Percentiles rank a stretch among this genome's conserved stretches.
Conservation (phyloP, 2,113 vertebrate genomes). For the Maccullochella peelii region DNA sequence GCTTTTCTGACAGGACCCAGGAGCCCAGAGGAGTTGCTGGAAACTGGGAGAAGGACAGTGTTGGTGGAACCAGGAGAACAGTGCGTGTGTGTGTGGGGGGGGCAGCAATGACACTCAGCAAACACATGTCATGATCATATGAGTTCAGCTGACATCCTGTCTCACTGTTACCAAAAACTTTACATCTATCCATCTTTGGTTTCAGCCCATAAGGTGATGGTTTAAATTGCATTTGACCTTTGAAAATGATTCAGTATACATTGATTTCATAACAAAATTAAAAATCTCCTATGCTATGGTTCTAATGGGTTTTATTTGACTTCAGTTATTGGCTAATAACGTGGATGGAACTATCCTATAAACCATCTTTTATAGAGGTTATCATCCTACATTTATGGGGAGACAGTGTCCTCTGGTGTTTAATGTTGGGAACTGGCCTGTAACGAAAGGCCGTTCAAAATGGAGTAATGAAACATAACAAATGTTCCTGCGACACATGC, state of each 20-base stretch:
- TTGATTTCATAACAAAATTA: neutral
- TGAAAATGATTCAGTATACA: neutral
- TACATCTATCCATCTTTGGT: neutral
- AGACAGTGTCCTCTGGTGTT: constrained; percentile 70
- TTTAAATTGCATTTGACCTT: neutral
- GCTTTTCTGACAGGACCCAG: constrained; percentile 83
- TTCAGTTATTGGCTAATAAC: constrained; percentile 15
- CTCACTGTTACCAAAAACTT: neutral
- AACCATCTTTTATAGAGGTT: neutral
- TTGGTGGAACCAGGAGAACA: constrained; percentile 61
- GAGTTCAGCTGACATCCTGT: constrained; percentile 10
- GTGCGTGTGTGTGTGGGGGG: neutral
- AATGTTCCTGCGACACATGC: neutral
- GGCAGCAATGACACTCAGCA: constrained; percentile 28
- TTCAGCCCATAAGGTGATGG: neutral
- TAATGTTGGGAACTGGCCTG: neutral
- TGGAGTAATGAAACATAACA: constrained; percentile 38
- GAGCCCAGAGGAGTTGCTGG: constrained; percentile 81
- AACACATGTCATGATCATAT: constrained; percentile 9
- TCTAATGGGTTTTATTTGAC: neutral
- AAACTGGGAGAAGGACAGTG: constrained; percentile 77
- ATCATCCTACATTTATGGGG: constrained; percentile 30
- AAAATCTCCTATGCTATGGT: neutral
- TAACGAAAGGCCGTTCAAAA: constrained; percentile 31
- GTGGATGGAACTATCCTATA: neutral